A percentile compares a stretch with the other conserved stretches of the same genome.
Evolutionary conservation across 2,888 invertebrate genomes (phyloP).

Genomic region (Drosophila percnosoma): DNA sequence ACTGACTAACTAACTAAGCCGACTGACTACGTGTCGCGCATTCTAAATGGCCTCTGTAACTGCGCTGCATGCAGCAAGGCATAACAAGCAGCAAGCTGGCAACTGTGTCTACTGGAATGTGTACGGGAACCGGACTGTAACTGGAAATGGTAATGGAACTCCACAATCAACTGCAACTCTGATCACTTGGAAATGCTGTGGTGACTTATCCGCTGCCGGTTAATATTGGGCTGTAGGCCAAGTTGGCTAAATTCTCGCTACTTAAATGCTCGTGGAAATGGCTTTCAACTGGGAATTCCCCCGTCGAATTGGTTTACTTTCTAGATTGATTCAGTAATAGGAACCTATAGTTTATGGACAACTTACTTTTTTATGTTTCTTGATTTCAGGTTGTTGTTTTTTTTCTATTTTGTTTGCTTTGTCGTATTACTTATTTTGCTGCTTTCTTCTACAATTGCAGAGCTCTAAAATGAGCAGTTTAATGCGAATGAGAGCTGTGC

Average conservation of each 20-base stretch:
- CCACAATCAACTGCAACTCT: slow-evolving; percentile 12
- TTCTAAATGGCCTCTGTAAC: slow-evolving; percentile 55
- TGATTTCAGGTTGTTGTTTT: background rate
- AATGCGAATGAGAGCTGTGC: slow-evolving; percentile 3
- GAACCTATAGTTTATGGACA: background rate
- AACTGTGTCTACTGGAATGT: slow-evolving; percentile 24
- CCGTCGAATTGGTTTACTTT: background rate
- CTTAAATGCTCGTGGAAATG: no score
- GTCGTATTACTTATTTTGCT: background rate
- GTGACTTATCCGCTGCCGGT: slow-evolving; percentile 19
- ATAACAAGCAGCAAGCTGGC: slow-evolving; percentile 16
- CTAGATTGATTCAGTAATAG: background rate
- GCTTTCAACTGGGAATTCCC: background rate
- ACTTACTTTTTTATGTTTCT: background rate
- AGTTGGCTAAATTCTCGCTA: background rate
- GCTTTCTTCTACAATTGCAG: slow-evolving; percentile 3
- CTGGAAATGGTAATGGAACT: slow-evolving; percentile 39
- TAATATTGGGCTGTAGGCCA: background rate
- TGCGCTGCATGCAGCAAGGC: slow-evolving; percentile 1
- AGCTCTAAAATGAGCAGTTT: slow-evolving; percentile 28
- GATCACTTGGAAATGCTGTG: slow-evolving; percentile 18
- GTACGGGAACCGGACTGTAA: slow-evolving; percentile 10
- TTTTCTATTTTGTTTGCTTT: background rate
- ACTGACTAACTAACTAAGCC: slow-evolving; percentile 22
- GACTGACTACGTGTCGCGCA: slow-evolving; percentile 56